Conservation (phyloP, 2,797 vertebrate species). For the Garrulus glandarius region DNA sequence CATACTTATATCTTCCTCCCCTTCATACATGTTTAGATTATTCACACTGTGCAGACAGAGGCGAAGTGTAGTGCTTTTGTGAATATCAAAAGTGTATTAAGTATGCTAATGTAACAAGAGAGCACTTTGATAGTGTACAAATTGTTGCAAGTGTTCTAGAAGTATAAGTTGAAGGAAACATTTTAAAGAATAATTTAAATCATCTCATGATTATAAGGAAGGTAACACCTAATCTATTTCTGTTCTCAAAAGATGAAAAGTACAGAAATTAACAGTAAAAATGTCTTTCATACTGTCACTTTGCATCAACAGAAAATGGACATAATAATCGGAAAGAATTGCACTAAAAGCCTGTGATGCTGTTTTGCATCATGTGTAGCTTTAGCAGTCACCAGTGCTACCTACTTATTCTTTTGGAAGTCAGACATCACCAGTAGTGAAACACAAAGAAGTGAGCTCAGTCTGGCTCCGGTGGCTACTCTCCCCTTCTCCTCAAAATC, state of each 20-base stretch:
- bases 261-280: not conserved
- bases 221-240: not conserved
- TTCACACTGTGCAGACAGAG: not conserved
- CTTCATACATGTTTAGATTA: not conserved
- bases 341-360: not conserved
- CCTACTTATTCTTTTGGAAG: not conserved
- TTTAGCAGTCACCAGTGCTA: not conserved
- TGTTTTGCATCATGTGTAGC: not conserved
- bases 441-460: not conserved
- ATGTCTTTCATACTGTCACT: not conserved
- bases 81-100: not conserved
- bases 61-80: not conserved
- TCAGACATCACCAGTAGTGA: not conserved
- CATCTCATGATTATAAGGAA: not conserved
- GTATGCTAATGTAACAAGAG: not conserved
- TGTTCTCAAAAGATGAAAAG: not conserved
- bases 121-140: not conserved
- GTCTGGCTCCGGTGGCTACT: too few relatives aligned
- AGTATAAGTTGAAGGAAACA: not conserved
- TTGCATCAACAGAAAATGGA: not conserved
- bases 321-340: not conserved
- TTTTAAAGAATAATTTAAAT: not conserved
- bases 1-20: not conserved
- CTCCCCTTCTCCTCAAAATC: not conserved
- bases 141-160: not conserved